A percentile compares a stretch with the other conserved stretches of the same genome.
Conservation (phyloP, 2,113 vertebrate species). For the Polypterus bichir region DNA sequence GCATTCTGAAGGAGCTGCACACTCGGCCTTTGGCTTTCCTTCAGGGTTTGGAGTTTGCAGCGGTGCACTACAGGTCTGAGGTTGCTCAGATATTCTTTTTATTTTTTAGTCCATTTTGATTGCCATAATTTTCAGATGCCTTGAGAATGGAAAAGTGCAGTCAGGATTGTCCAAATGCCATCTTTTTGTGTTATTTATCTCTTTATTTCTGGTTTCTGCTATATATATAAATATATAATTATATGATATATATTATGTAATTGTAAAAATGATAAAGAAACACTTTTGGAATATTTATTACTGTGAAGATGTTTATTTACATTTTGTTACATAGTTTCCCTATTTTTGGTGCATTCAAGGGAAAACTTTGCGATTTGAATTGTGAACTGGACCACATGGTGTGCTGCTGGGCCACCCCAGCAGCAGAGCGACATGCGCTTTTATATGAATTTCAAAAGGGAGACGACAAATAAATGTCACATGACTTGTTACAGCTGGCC, state of each 20-base stretch:
- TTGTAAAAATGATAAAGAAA: constrained; percentile 53
- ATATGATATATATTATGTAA: constrained; percentile 57
- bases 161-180: constrained; percentile 55
- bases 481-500: no score
- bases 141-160: constrained; percentile 68
- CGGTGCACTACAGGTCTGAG: constrained; percentile 86
- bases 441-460: no score
- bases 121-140: constrained; percentile 88
- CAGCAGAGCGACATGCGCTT: no score
- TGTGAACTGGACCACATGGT: constrained; percentile 47
- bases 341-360: constrained; percentile 35
- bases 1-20: constrained; percentile 72
- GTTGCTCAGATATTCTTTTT: constrained; percentile 86
- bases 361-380: constrained; percentile 40
- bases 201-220: constrained; percentile 58
- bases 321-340: constrained; percentile 67
- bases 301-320: constrained; percentile 84
- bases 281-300: constrained; percentile 88
- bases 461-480: no score
- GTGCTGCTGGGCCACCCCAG: no score
- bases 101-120: constrained; percentile 49
- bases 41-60: constrained; percentile 55
- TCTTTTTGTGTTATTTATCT: constrained; percentile 51
- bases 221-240: constrained; percentile 51
- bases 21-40: constrained; percentile 62